Percentiles rank a stretch among this genome's conserved stretches.
Evolutionary conservation across 2,797 vertebrate genomes (phyloP).

Genomic region (Sebastes kiyomatsui): DNA sequence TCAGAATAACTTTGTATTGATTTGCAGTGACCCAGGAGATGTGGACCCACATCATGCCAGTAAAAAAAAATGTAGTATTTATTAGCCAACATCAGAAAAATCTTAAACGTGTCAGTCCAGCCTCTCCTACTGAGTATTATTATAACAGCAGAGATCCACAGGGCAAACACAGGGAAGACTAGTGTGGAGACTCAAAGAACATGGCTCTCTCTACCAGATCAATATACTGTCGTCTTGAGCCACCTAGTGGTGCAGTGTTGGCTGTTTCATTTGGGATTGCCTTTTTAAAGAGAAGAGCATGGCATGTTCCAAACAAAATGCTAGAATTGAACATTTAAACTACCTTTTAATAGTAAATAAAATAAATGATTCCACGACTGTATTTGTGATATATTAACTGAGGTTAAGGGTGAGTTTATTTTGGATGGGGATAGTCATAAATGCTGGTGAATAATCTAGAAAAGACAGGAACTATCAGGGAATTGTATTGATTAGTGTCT

Average conservation of each 20-base stretch:
- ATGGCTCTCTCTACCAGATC: not conserved
- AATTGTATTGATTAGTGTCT: not conserved
- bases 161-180: not conserved
- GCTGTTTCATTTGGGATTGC: not conserved
- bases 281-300: not conserved
- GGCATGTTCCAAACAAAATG: not conserved
- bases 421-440: too few relatives aligned
- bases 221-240: conserved; percentile 10
- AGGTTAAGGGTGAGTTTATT: not conserved
- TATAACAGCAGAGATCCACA: not conserved
- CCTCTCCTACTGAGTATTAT: not conserved
- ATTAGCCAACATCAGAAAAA: too few relatives aligned
- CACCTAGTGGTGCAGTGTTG: conserved; percentile 38
- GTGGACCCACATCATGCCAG: not conserved
- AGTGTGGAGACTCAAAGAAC: not conserved
- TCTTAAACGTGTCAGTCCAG: not conserved
- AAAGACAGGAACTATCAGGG: not conserved
- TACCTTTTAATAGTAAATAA: not conserved
- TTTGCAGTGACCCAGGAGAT: not conserved
- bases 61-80: too few relatives aligned
- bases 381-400: not conserved
- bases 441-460: not conserved
- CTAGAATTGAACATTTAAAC: not conserved
- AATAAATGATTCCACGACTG: not conserved
- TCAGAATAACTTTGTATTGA: not conserved